Conservation (phyloP, 2,113 vertebrate species). For the Lepus europaeus region DNA sequence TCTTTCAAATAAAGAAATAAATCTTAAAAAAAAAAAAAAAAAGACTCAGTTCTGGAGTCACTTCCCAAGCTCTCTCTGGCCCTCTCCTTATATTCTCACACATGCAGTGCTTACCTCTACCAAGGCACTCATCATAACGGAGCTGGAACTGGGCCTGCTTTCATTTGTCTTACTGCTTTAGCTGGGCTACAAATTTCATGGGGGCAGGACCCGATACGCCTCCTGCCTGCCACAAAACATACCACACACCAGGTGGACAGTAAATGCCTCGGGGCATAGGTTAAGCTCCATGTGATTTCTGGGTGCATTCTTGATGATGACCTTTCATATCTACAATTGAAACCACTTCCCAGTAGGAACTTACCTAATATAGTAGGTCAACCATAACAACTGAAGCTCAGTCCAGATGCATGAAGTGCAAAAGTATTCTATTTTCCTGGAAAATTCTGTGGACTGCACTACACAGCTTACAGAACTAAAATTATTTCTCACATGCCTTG, state of each 20-base stretch:
- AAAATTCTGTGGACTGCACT: neutral
- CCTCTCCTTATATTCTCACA: neutral
- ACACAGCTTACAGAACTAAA: neutral
- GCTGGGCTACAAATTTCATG: neutral
- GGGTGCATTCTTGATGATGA: neutral
- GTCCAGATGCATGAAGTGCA: neutral
- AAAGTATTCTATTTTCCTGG: neutral
- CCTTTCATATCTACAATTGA: neutral
- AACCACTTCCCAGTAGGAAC: constrained; percentile 10
- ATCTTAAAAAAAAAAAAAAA: too few relatives aligned
- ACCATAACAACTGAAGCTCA: neutral
- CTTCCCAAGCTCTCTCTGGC: neutral
- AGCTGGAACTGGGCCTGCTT: neutral
- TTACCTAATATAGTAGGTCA: neutral
- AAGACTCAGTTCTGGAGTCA: neutral
- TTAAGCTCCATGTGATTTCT: neutral
- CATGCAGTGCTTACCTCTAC: neutral
- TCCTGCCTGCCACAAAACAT: neutral
- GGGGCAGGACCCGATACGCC: neutral
- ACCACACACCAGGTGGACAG: neutral
- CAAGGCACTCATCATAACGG: neutral
- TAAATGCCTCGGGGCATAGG: neutral
- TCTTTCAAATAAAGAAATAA: too few relatives aligned
- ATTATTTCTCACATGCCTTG: neutral
- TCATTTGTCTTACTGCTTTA: neutral